A percentile compares a stretch with the other conserved stretches of the same genome.
These are phyloP conservation scores for Samia ricini DNA, from an alignment of 1,140 invertebrate genomes.

Conservation along the genomic window DNA sequence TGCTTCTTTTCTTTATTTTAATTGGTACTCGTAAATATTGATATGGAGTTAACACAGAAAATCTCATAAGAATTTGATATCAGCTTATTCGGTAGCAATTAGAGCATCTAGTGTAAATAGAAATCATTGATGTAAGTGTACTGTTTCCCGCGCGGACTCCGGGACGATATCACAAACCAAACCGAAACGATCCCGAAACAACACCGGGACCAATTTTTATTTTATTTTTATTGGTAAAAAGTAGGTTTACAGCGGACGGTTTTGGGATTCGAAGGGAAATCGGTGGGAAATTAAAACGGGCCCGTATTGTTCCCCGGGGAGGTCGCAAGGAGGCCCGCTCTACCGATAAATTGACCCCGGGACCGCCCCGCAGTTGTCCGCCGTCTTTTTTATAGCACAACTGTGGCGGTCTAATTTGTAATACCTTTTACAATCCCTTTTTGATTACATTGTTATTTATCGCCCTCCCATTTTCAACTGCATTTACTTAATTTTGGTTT, in stretches of 20 bases:
- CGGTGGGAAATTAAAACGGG: conserved; percentile 26
- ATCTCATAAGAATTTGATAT: no score
- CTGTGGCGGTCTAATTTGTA: background rate
- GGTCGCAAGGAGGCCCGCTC: conserved; percentile 6
- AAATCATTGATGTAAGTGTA: no score
- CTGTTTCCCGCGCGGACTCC: no score
- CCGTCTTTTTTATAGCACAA: conserved; percentile 1
- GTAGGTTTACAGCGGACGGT: conserved; percentile 6
- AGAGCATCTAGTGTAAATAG: no score
- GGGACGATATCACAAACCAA: background rate
- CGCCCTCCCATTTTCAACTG: background rate
- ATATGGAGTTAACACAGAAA: no score
- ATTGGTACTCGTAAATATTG: no score
- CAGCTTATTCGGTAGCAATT: no score
- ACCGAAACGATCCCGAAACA: background rate
- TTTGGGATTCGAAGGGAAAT: conserved; percentile 7
- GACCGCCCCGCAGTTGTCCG: conserved; percentile 1
- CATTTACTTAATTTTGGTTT: background rate
- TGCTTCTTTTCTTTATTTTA: no score
- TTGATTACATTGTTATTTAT: conserved; percentile 1
- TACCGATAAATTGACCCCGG: conserved; percentile 16
- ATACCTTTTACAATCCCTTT: background rate
- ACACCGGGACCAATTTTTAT: background rate
- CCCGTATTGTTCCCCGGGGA: conserved; percentile 17
- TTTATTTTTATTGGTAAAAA: conserved; percentile 4